phyloP scores from a whole-genome alignment of 2,888 invertebrate species.

The Latrodectus elegans region DNA sequence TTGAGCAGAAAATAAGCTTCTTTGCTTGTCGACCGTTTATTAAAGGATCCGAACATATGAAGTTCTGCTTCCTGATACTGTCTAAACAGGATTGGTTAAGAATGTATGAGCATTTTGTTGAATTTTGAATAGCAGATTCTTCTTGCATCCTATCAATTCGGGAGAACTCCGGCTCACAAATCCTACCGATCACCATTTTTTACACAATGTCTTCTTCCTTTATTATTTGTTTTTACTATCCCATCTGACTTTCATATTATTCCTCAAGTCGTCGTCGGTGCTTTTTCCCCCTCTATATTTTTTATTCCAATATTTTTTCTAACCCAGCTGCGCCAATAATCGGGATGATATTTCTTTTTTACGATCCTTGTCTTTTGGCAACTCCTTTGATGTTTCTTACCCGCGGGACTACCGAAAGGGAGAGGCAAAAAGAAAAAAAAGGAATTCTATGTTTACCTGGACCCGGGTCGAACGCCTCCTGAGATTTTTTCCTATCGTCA shows the following conservation, averaged over 20 bases:
- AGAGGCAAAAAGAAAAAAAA: conserved; percentile 34
- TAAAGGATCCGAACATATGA: too few species aligned
- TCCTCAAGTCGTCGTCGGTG: conserved; percentile 56
- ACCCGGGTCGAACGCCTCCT: conserved; percentile 58
- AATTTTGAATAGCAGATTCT: too few species aligned
- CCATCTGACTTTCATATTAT: conserved; percentile 69
- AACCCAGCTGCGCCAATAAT: conserved; percentile 65
- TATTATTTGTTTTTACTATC: conserved; percentile 58
- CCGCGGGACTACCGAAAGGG: conserved; percentile 44
- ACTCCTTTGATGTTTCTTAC: conserved; percentile 63
- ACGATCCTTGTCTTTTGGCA: conserved; percentile 63
- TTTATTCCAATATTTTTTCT: conserved; percentile 47
- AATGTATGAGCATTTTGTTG: too few species aligned
- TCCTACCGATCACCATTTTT: conserved; percentile 55
- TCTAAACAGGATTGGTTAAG: too few species aligned
- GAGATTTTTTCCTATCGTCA: conserved; percentile 54
- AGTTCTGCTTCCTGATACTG: too few species aligned
- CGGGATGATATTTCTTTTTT: conserved; percentile 60
- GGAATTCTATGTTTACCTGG: conserved; percentile 65
- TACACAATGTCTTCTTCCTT: conserved; percentile 39
- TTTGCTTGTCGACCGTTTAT: too few species aligned
- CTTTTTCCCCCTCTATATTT: conserved; percentile 41
- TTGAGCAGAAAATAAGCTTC: too few species aligned
- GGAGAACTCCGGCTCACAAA: conserved; percentile 27
- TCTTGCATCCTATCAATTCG: conserved; percentile 28